phyloP scores from a whole-genome alignment of 2,113 vertebrate species.

The Anarrhichthys ocellatus region DNA sequence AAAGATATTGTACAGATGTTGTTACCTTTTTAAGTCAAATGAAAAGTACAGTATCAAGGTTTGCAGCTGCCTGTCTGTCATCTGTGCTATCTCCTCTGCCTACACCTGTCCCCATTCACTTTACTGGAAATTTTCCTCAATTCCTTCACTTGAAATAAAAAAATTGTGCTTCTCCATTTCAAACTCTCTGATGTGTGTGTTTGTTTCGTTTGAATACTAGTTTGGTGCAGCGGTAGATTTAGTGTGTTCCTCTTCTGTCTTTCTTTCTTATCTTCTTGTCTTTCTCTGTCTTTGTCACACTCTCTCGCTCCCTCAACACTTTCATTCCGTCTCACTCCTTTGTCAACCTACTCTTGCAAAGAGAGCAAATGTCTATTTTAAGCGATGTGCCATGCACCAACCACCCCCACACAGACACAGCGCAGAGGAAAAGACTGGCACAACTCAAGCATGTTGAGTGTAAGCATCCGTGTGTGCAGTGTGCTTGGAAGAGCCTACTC shows the following conservation, averaged over 20 bases:
- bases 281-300: constrained; percentile 52
- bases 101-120: constrained; percentile 56
- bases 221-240: constrained; percentile 57
- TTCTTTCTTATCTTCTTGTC: constrained; percentile 24
- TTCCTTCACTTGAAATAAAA: constrained; percentile 69
- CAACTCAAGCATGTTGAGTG: constrained; percentile 63
- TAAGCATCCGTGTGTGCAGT: constrained; percentile 40
- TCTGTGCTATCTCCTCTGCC: constrained; percentile 24
- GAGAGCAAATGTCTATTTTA: constrained; percentile 84
- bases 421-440: constrained; percentile 71
- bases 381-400: constrained; percentile 77
- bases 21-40: background rate
- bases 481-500: constrained; percentile 26
- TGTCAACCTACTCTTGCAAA: constrained; percentile 77
- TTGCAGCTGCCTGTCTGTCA: constrained; percentile 19
- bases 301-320: constrained; percentile 55
- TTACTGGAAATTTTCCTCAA: constrained; percentile 63
- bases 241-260: constrained; percentile 26
- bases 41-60: constrained; percentile 16
- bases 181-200: constrained; percentile 47
- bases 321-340: constrained; percentile 69
- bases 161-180: constrained; percentile 63
- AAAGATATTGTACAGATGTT: background rate
- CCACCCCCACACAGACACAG: constrained; percentile 78
- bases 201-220: constrained; percentile 63